A percentile compares a stretch with the other conserved stretches of the same genome.
Conservation (phyloP, 2,888 invertebrate genomes). For the Dryobota labecula region DNA sequence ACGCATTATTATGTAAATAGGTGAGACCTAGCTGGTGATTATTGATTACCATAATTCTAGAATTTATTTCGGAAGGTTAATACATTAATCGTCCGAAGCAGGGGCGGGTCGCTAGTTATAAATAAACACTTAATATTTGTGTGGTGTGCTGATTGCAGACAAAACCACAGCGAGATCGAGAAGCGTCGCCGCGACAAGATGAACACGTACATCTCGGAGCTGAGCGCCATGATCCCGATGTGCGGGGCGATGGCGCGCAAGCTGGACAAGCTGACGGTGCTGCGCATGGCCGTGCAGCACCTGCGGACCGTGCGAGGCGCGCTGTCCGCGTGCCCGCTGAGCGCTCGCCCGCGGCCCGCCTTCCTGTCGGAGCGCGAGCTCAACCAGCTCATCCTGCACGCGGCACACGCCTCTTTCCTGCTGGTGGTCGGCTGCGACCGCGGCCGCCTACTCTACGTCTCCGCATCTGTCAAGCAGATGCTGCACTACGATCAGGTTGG, state of each 20-base stretch:
- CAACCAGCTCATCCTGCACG: conserved; percentile 95
- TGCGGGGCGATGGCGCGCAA: conserved; percentile 98
- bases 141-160: conserved; percentile 88
- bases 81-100: not conserved
- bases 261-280: conserved; percentile 97
- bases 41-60: not conserved
- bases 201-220: conserved; percentile 98
- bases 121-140: not conserved
- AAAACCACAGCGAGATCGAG: conserved; percentile 99
- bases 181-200: conserved; percentile 98
- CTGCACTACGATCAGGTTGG: conserved; percentile 95
- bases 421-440: conserved; percentile 98
- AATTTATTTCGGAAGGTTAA: no score
- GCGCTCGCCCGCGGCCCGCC: conserved; percentile 94
- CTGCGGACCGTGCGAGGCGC: conserved; percentile 92
- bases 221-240: conserved; percentile 97
- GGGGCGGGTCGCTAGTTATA: not conserved
- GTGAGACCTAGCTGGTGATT: not conserved
- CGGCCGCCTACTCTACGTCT: conserved; percentile 96
- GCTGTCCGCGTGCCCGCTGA: conserved; percentile 91
- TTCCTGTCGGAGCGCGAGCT: conserved; percentile 96
- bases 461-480: conserved; percentile 95
- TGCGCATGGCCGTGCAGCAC: conserved; percentile 98
- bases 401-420: conserved; percentile 96
- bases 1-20: not conserved